Conservation (phyloP, 1,140 invertebrate species). For the Sitophilus oryzae region DNA sequence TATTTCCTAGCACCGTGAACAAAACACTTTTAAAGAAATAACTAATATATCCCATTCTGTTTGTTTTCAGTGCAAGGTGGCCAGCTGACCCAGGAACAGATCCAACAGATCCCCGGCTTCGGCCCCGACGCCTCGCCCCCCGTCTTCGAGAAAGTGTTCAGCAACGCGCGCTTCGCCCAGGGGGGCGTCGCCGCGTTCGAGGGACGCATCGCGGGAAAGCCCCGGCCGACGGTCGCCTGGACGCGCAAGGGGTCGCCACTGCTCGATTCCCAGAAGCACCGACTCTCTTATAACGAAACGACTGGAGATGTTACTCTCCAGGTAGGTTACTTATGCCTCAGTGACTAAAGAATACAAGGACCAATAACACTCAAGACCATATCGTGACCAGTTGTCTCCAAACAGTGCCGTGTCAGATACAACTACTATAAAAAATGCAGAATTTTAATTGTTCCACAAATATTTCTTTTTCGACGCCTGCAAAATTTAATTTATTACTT, state of each 20-base stretch:
- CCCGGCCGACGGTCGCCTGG: constrained; percentile 92
- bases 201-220: constrained; percentile 83
- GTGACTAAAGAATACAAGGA: no score
- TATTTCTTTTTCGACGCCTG: no score
- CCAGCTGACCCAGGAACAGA: constrained; percentile 46
- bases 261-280: constrained; percentile 73
- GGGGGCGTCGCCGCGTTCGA: constrained; percentile 90
- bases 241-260: constrained; percentile 80
- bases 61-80: constrained; percentile 41
- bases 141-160: constrained; percentile 89
- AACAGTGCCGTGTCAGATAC: no score
- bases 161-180: constrained; percentile 88
- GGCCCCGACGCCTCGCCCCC: constrained; percentile 65
- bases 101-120: constrained; percentile 55
- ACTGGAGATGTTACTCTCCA: constrained; percentile 75
- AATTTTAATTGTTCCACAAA: no score
- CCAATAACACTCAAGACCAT: no score
- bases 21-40: no score
- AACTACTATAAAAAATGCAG: no score
- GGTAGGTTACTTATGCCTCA: constrained; percentile 7
- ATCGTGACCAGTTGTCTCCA: no score
- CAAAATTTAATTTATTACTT: no score
- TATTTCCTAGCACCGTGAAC: no score
- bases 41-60: no score
- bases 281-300: constrained; percentile 80